These are phyloP conservation scores for Tetrax tetrax DNA, from an alignment of 2,113 vertebrate genomes.

Conservation along the genomic window DNA sequence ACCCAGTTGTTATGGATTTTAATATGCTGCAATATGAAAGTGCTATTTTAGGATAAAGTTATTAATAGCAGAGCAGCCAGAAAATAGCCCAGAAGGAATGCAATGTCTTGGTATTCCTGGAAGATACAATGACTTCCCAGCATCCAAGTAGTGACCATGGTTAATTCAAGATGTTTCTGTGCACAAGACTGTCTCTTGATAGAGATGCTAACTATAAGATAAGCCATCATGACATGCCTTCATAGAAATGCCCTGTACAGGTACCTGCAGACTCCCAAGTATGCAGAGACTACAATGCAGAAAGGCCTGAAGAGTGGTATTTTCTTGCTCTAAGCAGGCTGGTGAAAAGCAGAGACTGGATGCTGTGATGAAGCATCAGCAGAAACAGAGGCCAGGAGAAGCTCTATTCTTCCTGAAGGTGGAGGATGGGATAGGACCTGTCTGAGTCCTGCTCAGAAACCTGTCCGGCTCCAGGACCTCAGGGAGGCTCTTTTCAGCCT, in stretches of 20 bases:
- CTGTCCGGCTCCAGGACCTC: neutral
- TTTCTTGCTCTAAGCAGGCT: neutral
- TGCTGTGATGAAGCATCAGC: neutral
- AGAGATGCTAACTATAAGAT: neutral
- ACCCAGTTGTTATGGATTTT: constrained; percentile 52
- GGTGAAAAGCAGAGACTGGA: neutral
- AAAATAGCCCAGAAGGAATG: constrained; percentile 57
- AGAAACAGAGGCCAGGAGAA: neutral
- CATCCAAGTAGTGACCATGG: neutral
- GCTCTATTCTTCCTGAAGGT: neutral
- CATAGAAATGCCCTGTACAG: neutral
- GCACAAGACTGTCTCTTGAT: neutral
- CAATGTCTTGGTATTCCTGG: constrained; percentile 31
- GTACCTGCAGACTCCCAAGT: neutral
- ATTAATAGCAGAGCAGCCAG: constrained; percentile 53
- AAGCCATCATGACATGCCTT: neutral
- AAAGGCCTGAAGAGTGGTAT: neutral
- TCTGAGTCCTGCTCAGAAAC: neutral
- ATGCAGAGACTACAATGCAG: neutral
- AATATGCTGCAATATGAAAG: constrained; percentile 43
- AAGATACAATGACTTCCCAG: constrained; percentile 13
- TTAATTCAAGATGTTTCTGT: constrained; percentile 6
- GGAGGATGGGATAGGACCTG: neutral
- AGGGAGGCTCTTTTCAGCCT: neutral
- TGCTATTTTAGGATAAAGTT: constrained; percentile 55